A percentile compares a stretch with the other conserved stretches of the same genome.
Conservation (phyloP, 2,888 invertebrate genomes). For the Melipona beecheii region DNA sequence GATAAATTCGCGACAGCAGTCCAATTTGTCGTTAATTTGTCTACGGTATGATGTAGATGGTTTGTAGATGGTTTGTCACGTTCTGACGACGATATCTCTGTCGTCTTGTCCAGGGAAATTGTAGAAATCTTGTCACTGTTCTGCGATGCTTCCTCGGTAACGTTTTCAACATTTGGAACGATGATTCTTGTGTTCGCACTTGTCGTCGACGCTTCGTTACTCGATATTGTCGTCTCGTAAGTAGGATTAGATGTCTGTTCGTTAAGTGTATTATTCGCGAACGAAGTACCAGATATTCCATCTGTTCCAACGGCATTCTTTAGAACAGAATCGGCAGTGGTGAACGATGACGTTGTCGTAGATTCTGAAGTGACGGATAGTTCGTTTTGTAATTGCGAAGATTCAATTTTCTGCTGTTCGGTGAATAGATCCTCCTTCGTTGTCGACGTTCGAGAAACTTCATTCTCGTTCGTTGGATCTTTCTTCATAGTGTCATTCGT, state of each 20-base stretch:
- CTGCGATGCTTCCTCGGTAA: background rate
- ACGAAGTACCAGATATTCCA: background rate
- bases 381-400: background rate
- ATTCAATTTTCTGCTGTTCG: background rate
- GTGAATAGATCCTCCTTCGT: background rate
- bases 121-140: background rate
- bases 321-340: accelerated
- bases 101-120: background rate
- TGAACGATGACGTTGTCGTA: background rate
- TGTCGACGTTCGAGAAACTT: background rate
- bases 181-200: background rate
- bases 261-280: background rate
- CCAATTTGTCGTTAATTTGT: background rate
- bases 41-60: background rate
- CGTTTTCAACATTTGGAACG: background rate
- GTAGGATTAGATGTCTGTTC: background rate
- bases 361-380: background rate
- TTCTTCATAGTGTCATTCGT: background rate
- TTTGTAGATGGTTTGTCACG: background rate
- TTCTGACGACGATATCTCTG: background rate
- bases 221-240: background rate
- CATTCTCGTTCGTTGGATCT: background rate
- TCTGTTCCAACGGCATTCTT: background rate
- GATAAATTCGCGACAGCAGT: background rate
- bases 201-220: background rate